Evolutionary conservation across 2,888 invertebrate species (phyloP).

Genomic region (Apeira syringaria): DNA sequence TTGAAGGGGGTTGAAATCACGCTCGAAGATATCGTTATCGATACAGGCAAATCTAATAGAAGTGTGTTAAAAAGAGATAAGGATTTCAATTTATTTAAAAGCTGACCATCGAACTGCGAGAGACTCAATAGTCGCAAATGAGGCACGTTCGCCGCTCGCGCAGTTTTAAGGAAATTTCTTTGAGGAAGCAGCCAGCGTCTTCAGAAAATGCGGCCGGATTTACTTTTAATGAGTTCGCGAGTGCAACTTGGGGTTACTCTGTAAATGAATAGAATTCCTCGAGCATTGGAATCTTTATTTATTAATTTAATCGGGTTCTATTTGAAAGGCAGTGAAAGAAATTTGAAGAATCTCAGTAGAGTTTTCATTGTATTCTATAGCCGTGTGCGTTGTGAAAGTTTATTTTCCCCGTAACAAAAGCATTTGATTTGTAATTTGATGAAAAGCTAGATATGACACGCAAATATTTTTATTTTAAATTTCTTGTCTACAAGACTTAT

Average conservation of each 20-base stretch:
- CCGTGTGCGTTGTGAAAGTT: no score
- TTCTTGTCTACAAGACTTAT: no score
- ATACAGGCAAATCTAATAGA: no score
- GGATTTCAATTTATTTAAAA: conserved; percentile 63
- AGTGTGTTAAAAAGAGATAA: no score
- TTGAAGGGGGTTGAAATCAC: no score
- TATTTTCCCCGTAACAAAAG: no score
- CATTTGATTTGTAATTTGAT: no score
- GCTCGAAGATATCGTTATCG: no score
- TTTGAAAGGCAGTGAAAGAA: conserved; percentile 1
- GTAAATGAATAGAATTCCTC: conserved; percentile 65
- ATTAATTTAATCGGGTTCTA: conserved; percentile 36
- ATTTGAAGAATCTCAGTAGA: background rate
- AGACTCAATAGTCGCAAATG: conserved; percentile 78
- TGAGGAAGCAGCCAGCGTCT: conserved; percentile 62
- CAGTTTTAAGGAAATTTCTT: conserved; percentile 76
- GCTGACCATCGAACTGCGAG: conserved; percentile 58
- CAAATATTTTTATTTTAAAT: no score
- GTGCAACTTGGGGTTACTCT: conserved; percentile 74
- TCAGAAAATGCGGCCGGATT: conserved; percentile 79
- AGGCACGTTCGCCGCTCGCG: conserved; percentile 68
- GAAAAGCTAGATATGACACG: no score
- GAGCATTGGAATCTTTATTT: conserved; percentile 46
- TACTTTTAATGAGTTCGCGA: conserved; percentile 81
- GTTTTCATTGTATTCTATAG: no score